Conservation (phyloP, 1,140 invertebrate genomes). For the Drosophila kurseongensis region DNA sequence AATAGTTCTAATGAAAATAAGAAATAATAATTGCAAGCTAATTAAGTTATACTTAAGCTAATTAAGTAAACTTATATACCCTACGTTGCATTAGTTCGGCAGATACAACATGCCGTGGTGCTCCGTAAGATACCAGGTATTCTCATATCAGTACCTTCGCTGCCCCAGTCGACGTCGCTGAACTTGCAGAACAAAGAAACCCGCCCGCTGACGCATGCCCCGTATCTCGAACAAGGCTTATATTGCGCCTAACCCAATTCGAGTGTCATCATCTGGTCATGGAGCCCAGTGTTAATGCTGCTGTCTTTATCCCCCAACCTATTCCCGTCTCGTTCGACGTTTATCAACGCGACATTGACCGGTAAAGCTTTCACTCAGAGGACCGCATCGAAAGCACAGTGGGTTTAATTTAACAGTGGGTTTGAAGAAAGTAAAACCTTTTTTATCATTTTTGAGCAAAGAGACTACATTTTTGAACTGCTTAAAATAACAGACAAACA, state of each 20-base stretch:
- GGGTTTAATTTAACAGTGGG: not conserved
- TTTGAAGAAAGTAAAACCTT: too few species aligned
- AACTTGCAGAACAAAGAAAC: slow-evolving; percentile 34
- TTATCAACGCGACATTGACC: slow-evolving; percentile 6
- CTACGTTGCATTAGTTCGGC: not conserved
- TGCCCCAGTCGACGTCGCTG: slow-evolving; percentile 6
- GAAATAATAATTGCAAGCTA: too few species aligned
- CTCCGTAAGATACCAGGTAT: slow-evolving; percentile 1
- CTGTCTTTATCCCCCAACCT: not conserved
- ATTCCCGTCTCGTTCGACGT: not conserved
- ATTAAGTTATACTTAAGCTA: too few species aligned
- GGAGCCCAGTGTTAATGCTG: slow-evolving; percentile 24
- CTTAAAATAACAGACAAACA: too few species aligned
- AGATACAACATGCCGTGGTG: not conserved
- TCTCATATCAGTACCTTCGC: slow-evolving; percentile 23
- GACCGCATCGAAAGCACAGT: not conserved
- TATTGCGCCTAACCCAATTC: slow-evolving; percentile 76
- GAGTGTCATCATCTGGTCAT: slow-evolving; percentile 71
- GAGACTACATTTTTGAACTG: too few species aligned
- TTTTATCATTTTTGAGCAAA: too few species aligned
- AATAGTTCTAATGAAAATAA: too few species aligned
- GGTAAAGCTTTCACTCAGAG: not conserved
- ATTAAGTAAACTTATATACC: not conserved
- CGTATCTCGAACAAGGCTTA: slow-evolving; percentile 13
- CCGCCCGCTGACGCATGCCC: slow-evolving; percentile 53